phyloP scores from a whole-genome alignment of 2,113 vertebrate genomes.

The Psilopsiagon aymara region DNA sequence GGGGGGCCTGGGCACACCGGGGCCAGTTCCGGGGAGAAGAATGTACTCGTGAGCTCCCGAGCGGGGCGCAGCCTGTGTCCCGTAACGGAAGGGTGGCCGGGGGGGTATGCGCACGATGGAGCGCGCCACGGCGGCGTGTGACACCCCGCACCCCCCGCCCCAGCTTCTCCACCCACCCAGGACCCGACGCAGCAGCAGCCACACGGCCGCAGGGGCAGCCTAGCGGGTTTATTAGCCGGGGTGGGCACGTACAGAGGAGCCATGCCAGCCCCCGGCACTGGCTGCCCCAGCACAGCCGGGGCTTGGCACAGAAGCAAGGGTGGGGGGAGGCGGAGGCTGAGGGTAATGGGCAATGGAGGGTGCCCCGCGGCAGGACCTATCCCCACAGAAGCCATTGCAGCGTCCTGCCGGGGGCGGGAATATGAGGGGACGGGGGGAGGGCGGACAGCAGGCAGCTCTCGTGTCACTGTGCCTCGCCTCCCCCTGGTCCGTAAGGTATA shows the following conservation, averaged over 20 bases:
- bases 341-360: too few relatives aligned
- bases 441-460: neutral
- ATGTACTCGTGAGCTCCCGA: too few relatives aligned
- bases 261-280: neutral
- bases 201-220: neutral
- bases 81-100: too few relatives aligned
- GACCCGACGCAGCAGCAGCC: neutral
- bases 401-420: neutral
- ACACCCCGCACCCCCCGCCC: too few relatives aligned
- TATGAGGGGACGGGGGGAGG: neutral
- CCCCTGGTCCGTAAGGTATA: too few relatives aligned
- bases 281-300: neutral
- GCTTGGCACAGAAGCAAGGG: constrained; percentile 15
- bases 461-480: too few relatives aligned
- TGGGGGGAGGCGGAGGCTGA: neutral
- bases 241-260: neutral
- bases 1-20: too few relatives aligned
- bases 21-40: too few relatives aligned
- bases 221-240: neutral
- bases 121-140: too few relatives aligned
- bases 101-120: too few relatives aligned
- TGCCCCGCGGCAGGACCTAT: neutral
- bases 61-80: too few relatives aligned
- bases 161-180: too few relatives aligned
- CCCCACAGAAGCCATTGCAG: neutral